These are phyloP conservation scores for Chrysomela aeneicollis DNA, from an alignment of 2,888 invertebrate species.

Conservation along the genomic window DNA sequence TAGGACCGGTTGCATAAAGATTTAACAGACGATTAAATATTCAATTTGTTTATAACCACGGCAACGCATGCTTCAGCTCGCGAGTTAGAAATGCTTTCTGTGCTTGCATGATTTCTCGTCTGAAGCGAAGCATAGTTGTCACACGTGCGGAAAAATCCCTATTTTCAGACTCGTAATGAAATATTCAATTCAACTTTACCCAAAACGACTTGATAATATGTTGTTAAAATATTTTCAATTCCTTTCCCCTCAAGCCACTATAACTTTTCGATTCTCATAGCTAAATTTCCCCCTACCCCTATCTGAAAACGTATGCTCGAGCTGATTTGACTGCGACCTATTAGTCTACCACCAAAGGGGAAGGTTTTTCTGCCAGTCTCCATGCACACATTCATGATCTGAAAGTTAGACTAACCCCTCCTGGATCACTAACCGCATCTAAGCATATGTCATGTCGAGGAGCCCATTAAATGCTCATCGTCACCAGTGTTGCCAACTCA, in stretches of 20 bases:
- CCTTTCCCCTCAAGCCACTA: neutral
- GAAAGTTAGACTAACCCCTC: constrained; percentile 37
- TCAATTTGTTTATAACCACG: no score
- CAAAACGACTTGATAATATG: no score
- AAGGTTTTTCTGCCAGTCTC: neutral
- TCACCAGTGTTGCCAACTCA: no score
- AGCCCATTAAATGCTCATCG: constrained; percentile 47
- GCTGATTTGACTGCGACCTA: constrained; percentile 44
- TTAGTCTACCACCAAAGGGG: constrained; percentile 32
- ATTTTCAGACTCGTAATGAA: no score
- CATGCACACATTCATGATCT: constrained; percentile 16
- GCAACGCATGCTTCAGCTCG: no score
- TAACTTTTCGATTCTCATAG: neutral
- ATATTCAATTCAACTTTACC: no score
- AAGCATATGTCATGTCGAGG: constrained; percentile 49
- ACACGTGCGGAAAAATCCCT: no score
- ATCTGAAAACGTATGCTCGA: constrained; percentile 37
- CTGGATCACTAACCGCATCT: constrained; percentile 47
- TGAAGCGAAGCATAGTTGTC: no score
- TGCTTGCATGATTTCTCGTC: no score
- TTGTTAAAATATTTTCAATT: neutral
- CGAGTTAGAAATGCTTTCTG: no score
- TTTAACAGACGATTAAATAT: no score
- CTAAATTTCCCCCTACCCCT: neutral
- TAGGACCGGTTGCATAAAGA: no score